Base-by-base conservation (phyloP, 2,888 invertebrate species). In the Ectemnius continuus region DNA sequence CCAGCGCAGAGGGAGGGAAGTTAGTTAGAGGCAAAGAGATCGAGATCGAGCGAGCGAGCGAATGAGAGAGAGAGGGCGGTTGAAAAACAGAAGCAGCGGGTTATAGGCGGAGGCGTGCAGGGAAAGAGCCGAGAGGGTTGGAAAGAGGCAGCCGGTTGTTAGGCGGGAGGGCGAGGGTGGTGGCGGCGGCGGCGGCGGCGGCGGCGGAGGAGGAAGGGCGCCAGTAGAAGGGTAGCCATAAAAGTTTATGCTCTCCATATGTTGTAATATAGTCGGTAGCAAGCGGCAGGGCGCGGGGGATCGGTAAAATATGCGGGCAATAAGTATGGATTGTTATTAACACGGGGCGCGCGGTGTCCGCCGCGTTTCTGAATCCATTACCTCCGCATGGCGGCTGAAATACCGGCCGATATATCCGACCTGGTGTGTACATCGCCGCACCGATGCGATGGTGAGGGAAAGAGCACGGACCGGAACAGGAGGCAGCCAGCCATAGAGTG, bases 281-380 rank as follows among this genome's bases (percentile, higher is more conserved):
- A 83, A 85, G 87, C 83, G 85, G 85, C 83, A 81, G 87, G 83
- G 85, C 85, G 87, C 85, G 86, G 87, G 89, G 90, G 90, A 91
- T 91, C 91, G 88, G 91, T 91, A 91, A 91, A 91, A 91, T 91
- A 91, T 91, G 91, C 91, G 88, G 88, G 91, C 91, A 91, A 91
- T 91, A 91, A 91, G 91, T 91, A 91, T 91, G 90, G 91, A 91
- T 91, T 91, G 91, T 91, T 91, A 91, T 91, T 91, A 91, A 91
- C 91, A 91, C 91, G 88, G 90, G 89, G 90, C 88, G 89, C 88
- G 87, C 88, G 88, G 89, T 90, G 90, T 90, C 90, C 90, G 89
- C 89, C 88, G 89, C 90, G 89, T 88, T 91, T 90, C 91, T 91
- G 91, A 91, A 91, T 91, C 91, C 91, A 91, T 91, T 91, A 91